Conservation (phyloP, 2,113 vertebrate genomes). For the Planiliza haematocheilus region DNA sequence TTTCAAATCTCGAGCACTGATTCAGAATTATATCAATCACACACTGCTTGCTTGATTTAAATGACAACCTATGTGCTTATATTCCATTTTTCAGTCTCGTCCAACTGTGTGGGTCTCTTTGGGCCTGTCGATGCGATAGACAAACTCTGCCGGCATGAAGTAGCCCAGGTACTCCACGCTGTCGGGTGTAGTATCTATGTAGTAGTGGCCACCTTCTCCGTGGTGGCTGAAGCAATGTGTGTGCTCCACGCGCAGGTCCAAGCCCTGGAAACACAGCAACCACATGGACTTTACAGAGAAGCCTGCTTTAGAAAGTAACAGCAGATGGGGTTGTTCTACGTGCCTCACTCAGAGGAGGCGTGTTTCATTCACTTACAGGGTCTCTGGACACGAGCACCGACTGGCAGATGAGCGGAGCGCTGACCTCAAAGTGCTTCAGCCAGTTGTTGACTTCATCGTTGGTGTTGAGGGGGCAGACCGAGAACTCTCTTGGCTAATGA, state of each 20-base stretch:
- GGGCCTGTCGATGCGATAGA: slow-evolving; percentile 94
- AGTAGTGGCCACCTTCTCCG: slow-evolving; percentile 96
- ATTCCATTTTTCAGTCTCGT: slow-evolving; percentile 79
- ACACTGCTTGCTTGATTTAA: background rate
- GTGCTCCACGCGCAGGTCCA: slow-evolving; percentile 94
- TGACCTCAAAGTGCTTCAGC: slow-evolving; percentile 94
- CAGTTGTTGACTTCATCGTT: slow-evolving; percentile 92
- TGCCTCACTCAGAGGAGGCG: background rate
- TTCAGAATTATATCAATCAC: background rate
- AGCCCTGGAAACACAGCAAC: slow-evolving; percentile 83
- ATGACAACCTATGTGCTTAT: too few species aligned
- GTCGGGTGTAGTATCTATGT: slow-evolving; percentile 93
- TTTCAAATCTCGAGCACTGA: background rate
- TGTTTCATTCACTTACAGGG: slow-evolving; percentile 86
- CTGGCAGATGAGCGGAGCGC: slow-evolving; percentile 93
- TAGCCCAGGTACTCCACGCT: slow-evolving; percentile 92
- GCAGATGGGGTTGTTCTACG: too few species aligned
- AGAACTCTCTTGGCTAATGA: slow-evolving; percentile 91
- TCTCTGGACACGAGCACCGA: slow-evolving; percentile 95
- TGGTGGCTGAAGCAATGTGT: slow-evolving; percentile 96
- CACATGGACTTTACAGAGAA: background rate
- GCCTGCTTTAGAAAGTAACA: background rate
- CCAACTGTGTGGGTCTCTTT: slow-evolving; percentile 86
- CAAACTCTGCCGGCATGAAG: slow-evolving; percentile 89
- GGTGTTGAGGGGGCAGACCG: slow-evolving; percentile 88